phyloP scores from a whole-genome alignment of 2,888 invertebrate genomes.

The Congeria kusceri region DNA sequence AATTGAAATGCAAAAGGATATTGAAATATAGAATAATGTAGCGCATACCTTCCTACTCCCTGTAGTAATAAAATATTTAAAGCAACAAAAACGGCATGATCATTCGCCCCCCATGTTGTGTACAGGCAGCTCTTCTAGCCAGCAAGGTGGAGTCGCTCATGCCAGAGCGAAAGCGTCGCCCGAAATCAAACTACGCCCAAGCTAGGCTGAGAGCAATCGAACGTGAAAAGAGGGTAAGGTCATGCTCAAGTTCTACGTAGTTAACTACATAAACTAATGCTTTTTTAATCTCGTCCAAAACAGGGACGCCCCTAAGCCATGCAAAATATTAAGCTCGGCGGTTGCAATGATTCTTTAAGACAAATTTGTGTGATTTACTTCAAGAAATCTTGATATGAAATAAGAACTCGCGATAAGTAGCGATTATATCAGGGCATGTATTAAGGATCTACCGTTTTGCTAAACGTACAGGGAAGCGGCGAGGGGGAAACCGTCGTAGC shows the following conservation, averaged over 20 bases:
- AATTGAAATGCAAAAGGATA: too few species aligned
- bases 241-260: not conserved
- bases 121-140: constrained; percentile 80
- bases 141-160: constrained; percentile 76
- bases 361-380: too few species aligned
- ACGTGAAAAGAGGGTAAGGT: not conserved
- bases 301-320: too few species aligned
- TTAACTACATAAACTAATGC: not conserved
- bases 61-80: not conserved
- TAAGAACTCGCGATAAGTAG: too few species aligned
- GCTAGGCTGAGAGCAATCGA: constrained; percentile 60
- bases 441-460: too few species aligned
- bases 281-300: not conserved
- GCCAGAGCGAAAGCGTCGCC: constrained; percentile 67
- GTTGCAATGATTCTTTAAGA: not conserved
- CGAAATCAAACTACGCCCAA: constrained; percentile 76
- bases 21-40: too few species aligned
- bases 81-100: not conserved
- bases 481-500: constrained; percentile 10
- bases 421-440: too few species aligned
- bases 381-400: too few species aligned
- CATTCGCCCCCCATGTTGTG: constrained; percentile 9
- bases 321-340: too few species aligned
- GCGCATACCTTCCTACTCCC: not conserved
- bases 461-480: constrained; percentile 12